Evolutionary conservation across 2,113 vertebrate species (phyloP).

Genomic region (Ictidomys tridecemlineatus): DNA sequence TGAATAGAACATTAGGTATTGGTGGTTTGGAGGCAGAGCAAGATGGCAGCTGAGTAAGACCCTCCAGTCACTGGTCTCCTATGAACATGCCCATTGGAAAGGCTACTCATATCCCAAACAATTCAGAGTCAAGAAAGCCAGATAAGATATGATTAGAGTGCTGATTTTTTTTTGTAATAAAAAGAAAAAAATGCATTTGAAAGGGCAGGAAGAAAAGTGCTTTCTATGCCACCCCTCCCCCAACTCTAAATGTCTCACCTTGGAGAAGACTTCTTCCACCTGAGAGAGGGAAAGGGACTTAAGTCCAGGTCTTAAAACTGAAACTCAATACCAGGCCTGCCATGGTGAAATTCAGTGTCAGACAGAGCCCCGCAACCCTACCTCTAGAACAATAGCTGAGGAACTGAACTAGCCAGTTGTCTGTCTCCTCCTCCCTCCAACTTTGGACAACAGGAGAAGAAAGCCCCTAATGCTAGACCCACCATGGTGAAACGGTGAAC

Average conservation of each 20-base stretch:
- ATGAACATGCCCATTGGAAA: not conserved
- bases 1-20: not conserved
- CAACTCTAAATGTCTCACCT: too few species aligned
- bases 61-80: not conserved
- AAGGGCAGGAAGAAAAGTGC: too few species aligned
- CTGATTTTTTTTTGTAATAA: not conserved
- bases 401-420: not conserved
- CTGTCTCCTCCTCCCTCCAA: accelerated
- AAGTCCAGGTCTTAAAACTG: not conserved
- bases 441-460: too few species aligned
- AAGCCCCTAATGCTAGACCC: not conserved
- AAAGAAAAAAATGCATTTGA: not conserved
- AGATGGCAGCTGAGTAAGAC: not conserved
- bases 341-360: not conserved
- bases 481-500: not conserved
- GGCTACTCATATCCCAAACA: not conserved
- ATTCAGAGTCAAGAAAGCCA: not conserved
- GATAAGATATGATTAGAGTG: not conserved
- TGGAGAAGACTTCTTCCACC: not conserved
- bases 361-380: not conserved
- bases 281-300: not conserved
- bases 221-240: too few species aligned
- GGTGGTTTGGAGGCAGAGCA: not conserved
- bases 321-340: not conserved
- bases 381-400: too few species aligned